Percentiles rank a stretch among this genome's conserved stretches.
Evolutionary conservation across 1,140 invertebrate genomes (phyloP).

Genomic region (Manduca sexta): DNA sequence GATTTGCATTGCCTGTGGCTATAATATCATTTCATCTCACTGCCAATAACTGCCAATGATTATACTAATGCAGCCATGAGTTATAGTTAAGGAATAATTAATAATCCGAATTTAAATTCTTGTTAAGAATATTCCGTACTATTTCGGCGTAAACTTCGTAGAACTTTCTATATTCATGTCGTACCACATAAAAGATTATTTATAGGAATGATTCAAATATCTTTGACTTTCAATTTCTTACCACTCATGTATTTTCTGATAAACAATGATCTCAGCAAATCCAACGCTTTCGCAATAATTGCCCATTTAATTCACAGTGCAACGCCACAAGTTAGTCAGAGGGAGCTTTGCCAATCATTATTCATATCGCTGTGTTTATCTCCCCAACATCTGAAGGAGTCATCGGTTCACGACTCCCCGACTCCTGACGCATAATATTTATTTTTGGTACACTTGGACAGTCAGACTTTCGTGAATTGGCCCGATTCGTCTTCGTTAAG

Average conservation of each 20-base stretch:
- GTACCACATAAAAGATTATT: too few species aligned
- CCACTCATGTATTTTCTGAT: constrained; percentile 1
- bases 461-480: constrained; percentile 14
- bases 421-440: constrained; percentile 51
- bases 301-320: constrained; percentile 19
- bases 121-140: too few species aligned
- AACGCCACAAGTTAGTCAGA: constrained; percentile 35
- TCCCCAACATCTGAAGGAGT: constrained; percentile 37
- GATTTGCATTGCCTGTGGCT: too few species aligned
- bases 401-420: constrained; percentile 39
- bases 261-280: constrained; percentile 17
- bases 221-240: neutral
- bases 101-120: too few species aligned
- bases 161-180: too few species aligned
- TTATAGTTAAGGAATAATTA: too few species aligned
- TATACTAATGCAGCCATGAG: too few species aligned
- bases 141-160: too few species aligned
- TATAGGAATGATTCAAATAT: too few species aligned
- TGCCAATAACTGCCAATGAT: too few species aligned
- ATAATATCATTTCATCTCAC: too few species aligned
- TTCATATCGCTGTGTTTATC: constrained; percentile 44
- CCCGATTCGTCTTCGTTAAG: constrained; percentile 14
- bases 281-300: constrained; percentile 16
- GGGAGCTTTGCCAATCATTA: constrained; percentile 52
- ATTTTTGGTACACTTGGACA: constrained; percentile 36